These are phyloP conservation scores for Alloplasta piceator DNA, from an alignment of 2,888 invertebrate genomes.

Conservation along the genomic window DNA sequence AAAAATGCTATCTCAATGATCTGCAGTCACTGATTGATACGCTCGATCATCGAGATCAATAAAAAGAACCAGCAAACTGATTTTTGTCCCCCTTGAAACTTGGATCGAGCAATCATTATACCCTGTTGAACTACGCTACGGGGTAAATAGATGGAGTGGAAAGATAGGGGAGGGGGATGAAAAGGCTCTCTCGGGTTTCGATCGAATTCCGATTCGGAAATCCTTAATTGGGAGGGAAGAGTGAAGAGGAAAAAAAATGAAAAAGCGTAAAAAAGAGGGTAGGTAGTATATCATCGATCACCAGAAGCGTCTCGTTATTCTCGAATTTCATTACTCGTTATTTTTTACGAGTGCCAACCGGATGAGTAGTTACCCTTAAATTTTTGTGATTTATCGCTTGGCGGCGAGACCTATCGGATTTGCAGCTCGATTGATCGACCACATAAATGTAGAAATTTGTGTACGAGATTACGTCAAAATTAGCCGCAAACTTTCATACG, in stretches of 20 bases:
- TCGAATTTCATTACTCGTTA: conserved; percentile 32
- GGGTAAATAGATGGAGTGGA: conserved; percentile 8
- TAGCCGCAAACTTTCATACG: no score
- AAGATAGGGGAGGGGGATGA: conserved; percentile 6
- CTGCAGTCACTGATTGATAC: no score
- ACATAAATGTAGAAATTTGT: no score
- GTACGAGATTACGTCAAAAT: no score
- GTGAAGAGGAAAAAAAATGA: conserved; percentile 31
- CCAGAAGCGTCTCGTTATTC: conserved; percentile 29
- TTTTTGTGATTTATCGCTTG: no score
- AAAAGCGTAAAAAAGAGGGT: neutral
- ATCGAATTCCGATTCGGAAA: conserved; percentile 52
- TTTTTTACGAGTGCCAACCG: conserved; percentile 28
- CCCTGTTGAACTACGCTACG: neutral
- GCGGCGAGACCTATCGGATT: no score
- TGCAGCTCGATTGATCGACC: no score
- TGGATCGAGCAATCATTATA: conserved; percentile 8
- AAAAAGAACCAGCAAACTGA: no score
- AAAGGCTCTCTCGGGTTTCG: conserved; percentile 33
- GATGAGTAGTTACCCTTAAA: neutral
- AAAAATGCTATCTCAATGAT: no score
- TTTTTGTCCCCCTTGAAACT: conserved; percentile 5
- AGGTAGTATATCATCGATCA: conserved; percentile 36
- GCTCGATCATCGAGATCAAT: no score
- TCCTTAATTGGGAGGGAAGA: conserved; percentile 52